Base-by-base conservation (phyloP, 2,797 vertebrate genomes). In the Carapus acus region DNA sequence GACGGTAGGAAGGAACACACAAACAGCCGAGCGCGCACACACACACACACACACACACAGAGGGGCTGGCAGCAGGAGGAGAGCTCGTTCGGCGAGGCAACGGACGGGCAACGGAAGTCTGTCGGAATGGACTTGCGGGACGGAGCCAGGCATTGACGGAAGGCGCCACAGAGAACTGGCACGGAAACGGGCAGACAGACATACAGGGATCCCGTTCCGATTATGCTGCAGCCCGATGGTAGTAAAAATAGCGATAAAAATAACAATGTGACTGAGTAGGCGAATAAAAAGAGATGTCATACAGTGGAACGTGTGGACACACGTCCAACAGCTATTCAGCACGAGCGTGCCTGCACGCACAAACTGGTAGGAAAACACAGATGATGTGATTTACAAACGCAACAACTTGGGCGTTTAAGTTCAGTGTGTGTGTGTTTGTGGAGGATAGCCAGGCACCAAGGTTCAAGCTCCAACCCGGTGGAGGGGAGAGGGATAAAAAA, bases 11-110 rank as follows among this genome's bases (percentile, higher is more conserved):
- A 17, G 14, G 43, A 50, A 42, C 38, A 57, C 16, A 18, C 17
- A 33, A 16, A 34, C 21, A 47, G 7, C 15, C 24, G 8, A 4
- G 9, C 31, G 36, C 54, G 45, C 9, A 48, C 17, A 38, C 43
- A 62, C 20, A 49, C 8, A 47, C 49, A 70, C 21, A 65, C 45
- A 62, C 45, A 46, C 2, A 54, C 51, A 66, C 33, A 39, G 51
- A 62, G 50, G 55, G 73, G 53, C 70, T 79, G 76, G 76, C 77
- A 76, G 60, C 62, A 38, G 42, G 49, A 62, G 64, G 37, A 67
- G 79, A 67, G 62, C 63, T 80, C 78, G n/a, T n/a, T n/a, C n/a
- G n/a, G n/a, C 77, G 64, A 79, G 73, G 78, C 72, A 76, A 49
- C 63, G 65, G 58, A 62, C 65, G 59, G 59, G 65, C 37, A 63